Evolutionary conservation across 2,888 invertebrate genomes (phyloP), one percentile per base, ranked within the genome.

Genomic region (Euproctis similis): DNA sequence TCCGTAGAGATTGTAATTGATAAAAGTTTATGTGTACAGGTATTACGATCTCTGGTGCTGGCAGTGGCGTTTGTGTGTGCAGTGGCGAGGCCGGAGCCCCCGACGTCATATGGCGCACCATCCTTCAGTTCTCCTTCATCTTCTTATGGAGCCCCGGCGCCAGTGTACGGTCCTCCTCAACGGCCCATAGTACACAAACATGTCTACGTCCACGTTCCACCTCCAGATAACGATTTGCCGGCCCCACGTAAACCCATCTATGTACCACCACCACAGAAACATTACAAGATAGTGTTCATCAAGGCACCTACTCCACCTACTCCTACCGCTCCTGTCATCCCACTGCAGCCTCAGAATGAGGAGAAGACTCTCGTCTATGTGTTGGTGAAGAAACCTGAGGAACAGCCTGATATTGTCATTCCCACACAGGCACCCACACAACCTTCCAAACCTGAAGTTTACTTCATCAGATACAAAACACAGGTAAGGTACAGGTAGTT

Each of bases 341-440:
- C 89, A 12, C 73, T 90, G 28, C 92, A 93, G 51, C 92, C 92
- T 12, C 94, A 92, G 72, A 93, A 94, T 60, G 94, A 95, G 74
- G 93, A 94, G 85, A 95, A 95, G 86, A 94, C 94, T 4, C 86
- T 94, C 45, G 93, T 94, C 36, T 94, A 95, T 75, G 94, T 95
- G 27, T 74, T 95, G 70, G 94, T 94, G 37, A 94, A 94, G 89
- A 94, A 94, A 68, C 94, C 94, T 8, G 94, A 94, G 67, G 92
- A 92, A 44, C 91, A 91, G 52, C 92, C 92, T 27, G 92, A 93
- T 34, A 87, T 94, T 38, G 87, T 89, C 23, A 88, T 94, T 45
- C 94, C 94, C 1, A 90, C 92, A 7, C 90, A 92, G 2, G 90
- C 90, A 24, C 93, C 94, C 22, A 94, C 94, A 18, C 93, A 93